A percentile compares a stretch with the other conserved stretches of the same genome.
Conservation (phyloP, 1,140 invertebrate genomes). For the Leptinotarsa undecemlineata region DNA sequence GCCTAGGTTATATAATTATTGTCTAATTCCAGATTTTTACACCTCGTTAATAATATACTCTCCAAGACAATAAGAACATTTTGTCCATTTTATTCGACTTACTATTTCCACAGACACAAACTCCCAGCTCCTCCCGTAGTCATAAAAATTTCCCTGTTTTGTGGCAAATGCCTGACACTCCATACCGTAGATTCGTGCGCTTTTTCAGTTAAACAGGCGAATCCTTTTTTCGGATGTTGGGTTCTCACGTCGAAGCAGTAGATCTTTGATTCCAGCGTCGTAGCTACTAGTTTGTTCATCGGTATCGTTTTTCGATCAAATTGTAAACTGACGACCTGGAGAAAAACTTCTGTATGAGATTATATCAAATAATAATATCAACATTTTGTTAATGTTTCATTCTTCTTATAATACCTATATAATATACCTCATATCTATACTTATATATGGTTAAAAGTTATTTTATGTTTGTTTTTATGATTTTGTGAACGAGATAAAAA, state of each 20-base stretch:
- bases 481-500: no score
- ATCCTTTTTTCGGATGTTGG: conserved; percentile 86
- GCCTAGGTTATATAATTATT: no score
- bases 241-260: conserved; percentile 88
- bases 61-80: no score
- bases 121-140: conserved; percentile 88
- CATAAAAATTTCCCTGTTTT: conserved; percentile 93
- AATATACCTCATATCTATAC: no score
- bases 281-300: conserved; percentile 94
- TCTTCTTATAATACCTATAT: no score
- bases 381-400: no score
- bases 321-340: conserved; percentile 81
- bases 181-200: conserved; percentile 80
- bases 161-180: conserved; percentile 84
- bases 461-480: no score
- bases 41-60: no score
- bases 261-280: conserved; percentile 91
- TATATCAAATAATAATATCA: no score
- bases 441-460: no score
- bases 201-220: conserved; percentile 76
- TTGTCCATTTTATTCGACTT: conserved; percentile 47
- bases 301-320: conserved; percentile 93
- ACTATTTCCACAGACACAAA: conserved; percentile 93
- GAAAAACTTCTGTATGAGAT: neutral
- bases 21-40: no score